Evolutionary conservation across 2,888 invertebrate species (phyloP).

Genomic region (Lepidonotus clava): DNA sequence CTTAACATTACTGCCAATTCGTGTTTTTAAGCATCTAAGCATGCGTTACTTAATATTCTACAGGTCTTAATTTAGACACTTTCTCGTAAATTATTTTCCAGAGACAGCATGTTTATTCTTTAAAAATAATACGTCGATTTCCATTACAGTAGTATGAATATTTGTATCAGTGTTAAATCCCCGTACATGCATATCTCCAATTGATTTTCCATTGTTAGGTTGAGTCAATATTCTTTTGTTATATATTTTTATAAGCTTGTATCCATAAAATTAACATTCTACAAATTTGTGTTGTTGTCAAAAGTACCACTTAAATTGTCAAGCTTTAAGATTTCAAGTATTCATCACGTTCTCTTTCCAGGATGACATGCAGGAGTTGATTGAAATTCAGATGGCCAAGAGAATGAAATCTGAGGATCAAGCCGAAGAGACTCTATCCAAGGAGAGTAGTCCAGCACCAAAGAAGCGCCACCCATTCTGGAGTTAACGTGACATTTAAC

Average conservation of each 20-base stretch:
- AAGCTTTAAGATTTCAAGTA: background rate
- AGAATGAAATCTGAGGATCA: constrained; percentile 84
- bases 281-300: background rate
- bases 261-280: background rate
- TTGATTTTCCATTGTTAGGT: too few relatives aligned
- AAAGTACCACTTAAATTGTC: background rate
- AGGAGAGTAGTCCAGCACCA: constrained; percentile 16
- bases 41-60: too few relatives aligned
- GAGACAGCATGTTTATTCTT: too few relatives aligned
- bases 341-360: constrained; percentile 78
- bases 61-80: too few relatives aligned
- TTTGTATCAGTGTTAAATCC: too few relatives aligned
- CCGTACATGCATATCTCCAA: too few relatives aligned
- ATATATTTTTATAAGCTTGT: background rate
- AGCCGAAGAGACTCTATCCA: constrained; percentile 50
- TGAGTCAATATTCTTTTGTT: too few relatives aligned
- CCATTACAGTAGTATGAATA: too few relatives aligned
- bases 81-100: too few relatives aligned
- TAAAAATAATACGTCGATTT: too few relatives aligned
- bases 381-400: constrained; percentile 93
- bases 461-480: constrained; percentile 37
- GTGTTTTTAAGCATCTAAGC: too few relatives aligned
- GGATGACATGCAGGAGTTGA: constrained; percentile 96
- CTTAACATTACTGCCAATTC: too few relatives aligned
- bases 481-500: background rate